Base-by-base conservation (phyloP, 1,140 invertebrate genomes). In the Drosophila bifasciata region DNA sequence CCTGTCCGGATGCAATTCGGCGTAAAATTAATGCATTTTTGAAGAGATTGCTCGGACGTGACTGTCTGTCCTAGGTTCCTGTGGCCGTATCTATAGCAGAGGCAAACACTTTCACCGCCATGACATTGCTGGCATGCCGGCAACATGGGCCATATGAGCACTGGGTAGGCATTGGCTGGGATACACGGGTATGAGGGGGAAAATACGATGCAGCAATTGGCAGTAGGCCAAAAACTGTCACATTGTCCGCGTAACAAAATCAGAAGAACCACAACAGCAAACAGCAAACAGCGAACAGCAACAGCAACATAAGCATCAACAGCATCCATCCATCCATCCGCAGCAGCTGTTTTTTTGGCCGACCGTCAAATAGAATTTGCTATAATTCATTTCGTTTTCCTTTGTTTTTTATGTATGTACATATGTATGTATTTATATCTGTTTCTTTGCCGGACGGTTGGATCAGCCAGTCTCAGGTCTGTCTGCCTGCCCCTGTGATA, bases 121-220 rank as follows among this genome's bases (percentile, higher is more conserved):
- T 86, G 81, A 64, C 81, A 85, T 85, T 86, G 81, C 50, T 81
- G 11, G 45, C 49, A 61, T 85, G 73, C 81, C 80, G 59, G 49
- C 32, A 36, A 36, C 11, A 36, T 36, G 11, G 9, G 9, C 4
- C 11, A 11, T 32, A 32, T 32, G 28, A 32, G 9, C 32, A 13
- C 32, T 13, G 11, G 32, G 32, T 1, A 36, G 11, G 9, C 28
- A 32, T 11, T 3, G 0, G 28, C 28, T 11, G 28, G 28, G 28
- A 32, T 32, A 32, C 28, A 32, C 28, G 28, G 28, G 11, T 11
- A 36, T 11, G 32, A 5, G 32, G 11, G 28, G 32, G 11, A 9
- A 32, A 3, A 11, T 9, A 11, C 28, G 32, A 13, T 11, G 32
- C 52, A 64, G 70, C 61, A 64, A 53, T 77, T 86, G 81, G 81